Conservation (phyloP, 2,888 invertebrate genomes). For the Microctonus aethiopoides region DNA sequence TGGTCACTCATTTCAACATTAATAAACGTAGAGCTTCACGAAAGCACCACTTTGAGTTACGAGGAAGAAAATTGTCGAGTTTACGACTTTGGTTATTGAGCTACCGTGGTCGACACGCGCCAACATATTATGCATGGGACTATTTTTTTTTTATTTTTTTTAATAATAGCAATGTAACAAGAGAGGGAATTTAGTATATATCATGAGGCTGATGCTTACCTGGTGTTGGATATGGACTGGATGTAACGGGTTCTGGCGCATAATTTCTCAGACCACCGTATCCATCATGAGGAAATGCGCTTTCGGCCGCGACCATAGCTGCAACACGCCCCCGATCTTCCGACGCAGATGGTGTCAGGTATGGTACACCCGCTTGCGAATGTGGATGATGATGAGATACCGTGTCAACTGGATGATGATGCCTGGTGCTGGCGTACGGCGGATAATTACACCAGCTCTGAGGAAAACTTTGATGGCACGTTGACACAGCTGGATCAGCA, state of each 20-base stretch:
- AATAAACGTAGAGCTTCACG: conserved; percentile 31
- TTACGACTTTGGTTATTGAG: conserved; percentile 49
- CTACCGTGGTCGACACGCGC: conserved; percentile 27
- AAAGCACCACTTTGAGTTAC: conserved; percentile 48
- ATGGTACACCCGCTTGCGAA: conserved; percentile 71
- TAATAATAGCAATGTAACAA: not conserved
- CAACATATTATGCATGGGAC: conserved; percentile 3
- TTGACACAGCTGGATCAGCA: conserved; percentile 70
- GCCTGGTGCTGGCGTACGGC: conserved; percentile 72
- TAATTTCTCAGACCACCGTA: conserved; percentile 80
- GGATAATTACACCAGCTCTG: conserved; percentile 82
- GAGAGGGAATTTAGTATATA: not conserved
- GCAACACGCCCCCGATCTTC: conserved; percentile 77
- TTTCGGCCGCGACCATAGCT: conserved; percentile 70
- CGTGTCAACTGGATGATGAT: conserved; percentile 69
- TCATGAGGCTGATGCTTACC: conserved; percentile 70
- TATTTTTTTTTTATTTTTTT: not conserved
- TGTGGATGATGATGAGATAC: conserved; percentile 72
- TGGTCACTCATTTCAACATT: not conserved
- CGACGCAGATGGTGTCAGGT: conserved; percentile 73
- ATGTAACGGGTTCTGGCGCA: conserved; percentile 78
- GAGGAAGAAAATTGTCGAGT: conserved; percentile 52
- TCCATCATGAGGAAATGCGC: conserved; percentile 79
- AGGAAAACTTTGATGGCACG: conserved; percentile 78
- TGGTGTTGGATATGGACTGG: conserved; percentile 83